These are phyloP conservation scores for Drosophila novamexicana DNA, from an alignment of 1,140 invertebrate species.

Conservation along the genomic window DNA sequence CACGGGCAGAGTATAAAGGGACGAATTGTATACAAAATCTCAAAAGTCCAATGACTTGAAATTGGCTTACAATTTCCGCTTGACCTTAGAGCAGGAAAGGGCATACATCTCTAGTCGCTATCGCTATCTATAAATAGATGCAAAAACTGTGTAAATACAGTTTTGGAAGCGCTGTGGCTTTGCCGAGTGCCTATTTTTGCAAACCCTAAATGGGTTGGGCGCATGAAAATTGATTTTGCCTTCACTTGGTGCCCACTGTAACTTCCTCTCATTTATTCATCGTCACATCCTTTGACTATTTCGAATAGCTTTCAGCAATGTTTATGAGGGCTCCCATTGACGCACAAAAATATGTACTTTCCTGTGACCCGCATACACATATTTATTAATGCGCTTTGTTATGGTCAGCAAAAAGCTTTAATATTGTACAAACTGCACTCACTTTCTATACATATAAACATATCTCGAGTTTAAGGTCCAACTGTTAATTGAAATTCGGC, in stretches of 20 bases:
- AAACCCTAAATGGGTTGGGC: neutral
- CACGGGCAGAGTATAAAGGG: neutral
- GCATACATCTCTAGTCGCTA: constrained; percentile 3
- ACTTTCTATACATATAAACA: neutral
- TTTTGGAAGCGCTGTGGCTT: neutral
- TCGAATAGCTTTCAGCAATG: constrained; percentile 27
- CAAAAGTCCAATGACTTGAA: constrained; percentile 22
- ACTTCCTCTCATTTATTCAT: constrained; percentile 4
- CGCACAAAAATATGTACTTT: constrained; percentile 16
- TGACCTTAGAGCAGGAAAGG: constrained; percentile 31
- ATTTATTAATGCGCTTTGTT: constrained; percentile 4
- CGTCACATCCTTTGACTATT: constrained; percentile 13
- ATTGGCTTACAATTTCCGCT: constrained; percentile 49
- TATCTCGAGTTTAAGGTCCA: neutral
- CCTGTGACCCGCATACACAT: constrained; percentile 1
- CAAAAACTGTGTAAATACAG: constrained; percentile 2
- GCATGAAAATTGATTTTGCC: constrained; percentile 34
- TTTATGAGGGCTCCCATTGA: constrained; percentile 31
- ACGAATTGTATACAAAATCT: neutral
- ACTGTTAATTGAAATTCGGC: constrained; percentile 9
- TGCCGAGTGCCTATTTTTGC: neutral
- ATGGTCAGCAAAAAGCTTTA: neutral
- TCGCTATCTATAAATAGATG: constrained; percentile 30
- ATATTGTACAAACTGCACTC: neutral
- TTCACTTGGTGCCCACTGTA: neutral